Conservation (phyloP, 2,797 vertebrate genomes). For the Etheostoma perlongum region DNA sequence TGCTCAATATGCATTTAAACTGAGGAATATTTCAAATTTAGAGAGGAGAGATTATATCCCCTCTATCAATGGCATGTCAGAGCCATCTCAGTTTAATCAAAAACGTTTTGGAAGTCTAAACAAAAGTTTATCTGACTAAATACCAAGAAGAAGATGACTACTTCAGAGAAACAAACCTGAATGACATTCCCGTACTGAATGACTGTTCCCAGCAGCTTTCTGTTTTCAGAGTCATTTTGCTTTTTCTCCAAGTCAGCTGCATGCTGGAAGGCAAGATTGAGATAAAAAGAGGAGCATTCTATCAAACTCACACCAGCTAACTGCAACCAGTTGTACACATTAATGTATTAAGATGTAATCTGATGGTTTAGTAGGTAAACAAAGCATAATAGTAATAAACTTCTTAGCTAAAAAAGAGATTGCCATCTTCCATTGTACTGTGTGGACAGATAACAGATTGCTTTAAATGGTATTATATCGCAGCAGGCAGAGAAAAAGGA, state of each 20-base stretch:
- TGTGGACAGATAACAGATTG: slow-evolving; percentile 61
- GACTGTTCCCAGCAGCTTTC: slow-evolving; percentile 94
- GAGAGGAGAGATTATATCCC: not conserved
- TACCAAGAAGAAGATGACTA: not conserved
- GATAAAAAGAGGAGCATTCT: not conserved
- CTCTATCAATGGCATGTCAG: not conserved
- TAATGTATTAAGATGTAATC: not conserved
- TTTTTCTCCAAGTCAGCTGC: slow-evolving; percentile 98
- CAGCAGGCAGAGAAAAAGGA: slow-evolving; percentile 49
- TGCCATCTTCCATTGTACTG: slow-evolving; percentile 61
- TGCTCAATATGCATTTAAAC: not conserved
- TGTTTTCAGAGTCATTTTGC: slow-evolving; percentile 97
- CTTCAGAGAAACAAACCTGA: slow-evolving; percentile 85
- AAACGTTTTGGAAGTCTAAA: not conserved
- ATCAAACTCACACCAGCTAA: not conserved
- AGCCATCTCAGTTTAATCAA: not conserved
- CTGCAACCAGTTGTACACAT: not conserved
- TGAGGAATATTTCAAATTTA: not conserved
- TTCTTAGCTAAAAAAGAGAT: slow-evolving; percentile 41
- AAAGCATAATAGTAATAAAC: slow-evolving; percentile 5
- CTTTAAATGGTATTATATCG: slow-evolving; percentile 77
- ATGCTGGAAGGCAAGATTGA: slow-evolving; percentile 84
- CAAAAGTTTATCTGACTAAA: slow-evolving; percentile 4
- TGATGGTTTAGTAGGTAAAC: not conserved
- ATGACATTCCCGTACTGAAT: slow-evolving; percentile 98